Base-by-base conservation (phyloP, 2,797 vertebrate species). In the Leuciscus waleckii region DNA sequence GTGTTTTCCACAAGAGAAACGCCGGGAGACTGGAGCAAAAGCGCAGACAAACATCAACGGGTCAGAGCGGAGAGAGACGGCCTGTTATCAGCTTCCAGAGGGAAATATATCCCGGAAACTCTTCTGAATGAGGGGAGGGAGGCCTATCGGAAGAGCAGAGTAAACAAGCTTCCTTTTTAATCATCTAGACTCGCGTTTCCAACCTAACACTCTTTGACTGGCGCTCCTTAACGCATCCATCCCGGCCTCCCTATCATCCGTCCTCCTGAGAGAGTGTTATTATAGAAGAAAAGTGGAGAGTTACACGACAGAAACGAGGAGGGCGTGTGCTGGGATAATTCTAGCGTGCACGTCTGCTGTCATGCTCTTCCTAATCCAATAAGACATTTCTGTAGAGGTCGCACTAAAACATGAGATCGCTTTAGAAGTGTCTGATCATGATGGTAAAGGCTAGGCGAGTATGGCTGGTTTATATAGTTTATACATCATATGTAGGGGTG, bases 111-210 rank as follows among this genome's bases (percentile, higher is more conserved):
- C 93, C 94, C 95, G 95, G 95, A 96, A 96, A 92, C 93, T 92
- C 92, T 91, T 90, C 87, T 86, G 88, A 89, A 88, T 65, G 90
- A 93, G 91, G 71, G 85, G 88, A 89, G 89, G 89, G 91, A 93
- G 89, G 91, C 90, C 88, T 93, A 93, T 95, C 94, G 95, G 94
- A 96, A 95, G 93, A 87, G 87, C 92, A 93, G 93, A 93, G 94
- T 96, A 96, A 95, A 96, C 95, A 96, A 91, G 89, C 92, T 92
- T 92, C 89, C 84, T 88, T 92, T 95, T 94, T 95, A 96, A 96
- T 96, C 94, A 94, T 94, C 93, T 89, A 92, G 84, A 92, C 93
- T 95, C 93, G 95, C 93, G 93, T 95, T 95, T 92, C 73, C 91
- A 93, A 90, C 93, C 94, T 91, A 85, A 92, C 92, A 41, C 86